These are phyloP conservation scores for Brachirus orientalis DNA, from an alignment of 2,113 vertebrate species.

Conservation along the genomic window DNA sequence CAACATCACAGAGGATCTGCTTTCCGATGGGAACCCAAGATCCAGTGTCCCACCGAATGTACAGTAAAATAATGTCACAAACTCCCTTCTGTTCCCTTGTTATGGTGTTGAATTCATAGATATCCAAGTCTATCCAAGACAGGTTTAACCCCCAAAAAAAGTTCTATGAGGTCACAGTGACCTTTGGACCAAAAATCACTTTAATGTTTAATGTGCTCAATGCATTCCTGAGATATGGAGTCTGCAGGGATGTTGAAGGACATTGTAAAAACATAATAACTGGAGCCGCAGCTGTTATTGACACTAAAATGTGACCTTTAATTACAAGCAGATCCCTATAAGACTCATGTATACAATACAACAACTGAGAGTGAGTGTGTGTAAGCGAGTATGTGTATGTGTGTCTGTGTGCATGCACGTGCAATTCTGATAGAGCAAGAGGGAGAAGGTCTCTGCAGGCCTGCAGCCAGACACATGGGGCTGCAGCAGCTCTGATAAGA, in stretches of 20 bases:
- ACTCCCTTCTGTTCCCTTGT: too few species aligned
- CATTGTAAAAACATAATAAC: neutral
- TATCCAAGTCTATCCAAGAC: too few species aligned
- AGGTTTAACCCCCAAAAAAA: too few species aligned
- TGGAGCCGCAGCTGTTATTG: neutral
- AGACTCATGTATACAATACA: conserved; percentile 2
- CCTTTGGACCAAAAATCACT: too few species aligned
- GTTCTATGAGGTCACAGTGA: too few species aligned
- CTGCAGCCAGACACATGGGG: conserved; percentile 52
- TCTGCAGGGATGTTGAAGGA: neutral
- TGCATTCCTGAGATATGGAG: neutral
- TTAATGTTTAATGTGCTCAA: too few species aligned
- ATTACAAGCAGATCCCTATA: conserved; percentile 15
- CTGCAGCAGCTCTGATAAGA: conserved; percentile 75
- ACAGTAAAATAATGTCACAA: too few species aligned
- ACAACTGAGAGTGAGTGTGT: conserved; percentile 6
- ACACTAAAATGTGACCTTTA: neutral
- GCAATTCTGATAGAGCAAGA: conserved; percentile 4
- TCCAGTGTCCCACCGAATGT: too few species aligned
- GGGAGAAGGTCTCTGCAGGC: conserved; percentile 48
- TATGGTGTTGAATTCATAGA: too few species aligned
- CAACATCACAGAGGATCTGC: too few species aligned
- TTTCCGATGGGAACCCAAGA: too few species aligned
- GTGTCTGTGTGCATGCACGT: neutral
- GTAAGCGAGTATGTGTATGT: conserved; percentile 2